Conservation (phyloP, 2,888 invertebrate genomes). For the Cephalotes varians region DNA sequence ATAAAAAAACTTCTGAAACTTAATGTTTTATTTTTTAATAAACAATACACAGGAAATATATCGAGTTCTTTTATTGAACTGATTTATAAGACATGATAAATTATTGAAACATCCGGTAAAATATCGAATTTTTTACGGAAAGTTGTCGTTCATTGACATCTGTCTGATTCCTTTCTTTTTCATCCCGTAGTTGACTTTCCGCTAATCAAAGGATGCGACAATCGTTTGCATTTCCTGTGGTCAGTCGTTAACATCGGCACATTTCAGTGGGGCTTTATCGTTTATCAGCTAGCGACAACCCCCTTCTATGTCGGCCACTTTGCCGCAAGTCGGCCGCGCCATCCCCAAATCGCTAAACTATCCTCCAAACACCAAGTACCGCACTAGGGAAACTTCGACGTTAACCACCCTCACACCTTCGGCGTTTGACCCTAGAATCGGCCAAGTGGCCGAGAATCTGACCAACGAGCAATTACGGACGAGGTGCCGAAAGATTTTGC, state of each 20-base stretch:
- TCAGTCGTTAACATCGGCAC: slow-evolving; percentile 56
- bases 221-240: slow-evolving; percentile 60
- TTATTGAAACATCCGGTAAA: slow-evolving; percentile 18
- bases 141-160: slow-evolving; percentile 43
- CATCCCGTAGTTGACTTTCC: slow-evolving; percentile 25
- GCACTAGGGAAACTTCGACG: slow-evolving; percentile 76
- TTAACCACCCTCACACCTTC: slow-evolving; percentile 73
- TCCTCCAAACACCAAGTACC: slow-evolving; percentile 82
- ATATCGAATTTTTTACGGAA: neutral
- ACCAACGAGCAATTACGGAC: slow-evolving; percentile 81
- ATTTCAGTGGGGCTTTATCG: slow-evolving; percentile 57
- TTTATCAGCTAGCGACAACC: slow-evolving; percentile 65
- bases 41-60: neutral
- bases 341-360: slow-evolving; percentile 80
- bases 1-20: neutral
- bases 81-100: neutral
- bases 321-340: slow-evolving; percentile 78
- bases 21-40: neutral
- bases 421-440: slow-evolving; percentile 78
- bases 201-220: slow-evolving; percentile 57
- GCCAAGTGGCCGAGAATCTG: slow-evolving; percentile 82
- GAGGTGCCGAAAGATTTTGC: slow-evolving; percentile 72
- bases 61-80: neutral
- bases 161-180: slow-evolving; percentile 30
- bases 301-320: slow-evolving; percentile 71